These are phyloP conservation scores for Rhysida immarginata DNA, from an alignment of 1,140 invertebrate genomes.

Conservation along the genomic window DNA sequence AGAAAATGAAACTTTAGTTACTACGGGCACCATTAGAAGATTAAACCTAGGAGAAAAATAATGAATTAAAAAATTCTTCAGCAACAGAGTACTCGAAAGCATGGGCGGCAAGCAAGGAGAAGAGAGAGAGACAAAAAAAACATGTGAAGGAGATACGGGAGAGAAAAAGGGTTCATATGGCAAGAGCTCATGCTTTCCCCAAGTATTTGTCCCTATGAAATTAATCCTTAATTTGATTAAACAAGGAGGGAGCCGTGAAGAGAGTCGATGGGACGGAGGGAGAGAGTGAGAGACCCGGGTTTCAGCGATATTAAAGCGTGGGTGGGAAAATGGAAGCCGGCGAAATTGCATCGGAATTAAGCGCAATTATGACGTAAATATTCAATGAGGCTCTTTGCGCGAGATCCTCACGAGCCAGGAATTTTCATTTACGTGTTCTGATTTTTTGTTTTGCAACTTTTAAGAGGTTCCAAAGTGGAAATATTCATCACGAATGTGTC, in stretches of 20 bases:
- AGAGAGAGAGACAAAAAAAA: too few species aligned
- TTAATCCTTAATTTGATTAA: conserved; percentile 6
- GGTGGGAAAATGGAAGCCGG: background rate
- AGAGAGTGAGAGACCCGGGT: background rate
- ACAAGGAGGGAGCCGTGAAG: background rate
- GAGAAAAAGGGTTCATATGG: too few species aligned
- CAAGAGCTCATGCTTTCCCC: too few species aligned
- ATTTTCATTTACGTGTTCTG: conserved; percentile 3
- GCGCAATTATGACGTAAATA: conserved; percentile 6
- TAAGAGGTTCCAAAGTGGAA: conserved; percentile 7
- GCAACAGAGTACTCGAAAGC: too few species aligned
- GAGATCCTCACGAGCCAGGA: too few species aligned
- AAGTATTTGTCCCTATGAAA: background rate
- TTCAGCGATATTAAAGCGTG: background rate
- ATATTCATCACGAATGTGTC: conserved; percentile 6
- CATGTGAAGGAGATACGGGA: too few species aligned
- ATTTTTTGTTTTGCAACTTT: conserved; percentile 7
- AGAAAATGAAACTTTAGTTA: too few species aligned
- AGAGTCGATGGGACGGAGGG: background rate
- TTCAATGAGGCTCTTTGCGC: background rate
- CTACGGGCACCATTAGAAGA: too few species aligned
- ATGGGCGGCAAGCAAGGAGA: too few species aligned
- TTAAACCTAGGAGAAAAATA: too few species aligned
- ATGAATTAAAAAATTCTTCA: too few species aligned
- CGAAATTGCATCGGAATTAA: conserved; percentile 6